phyloP scores from a whole-genome alignment of 37 sponge, comb jelly and placozoan species.

The Ephydatia muelleri region DNA sequence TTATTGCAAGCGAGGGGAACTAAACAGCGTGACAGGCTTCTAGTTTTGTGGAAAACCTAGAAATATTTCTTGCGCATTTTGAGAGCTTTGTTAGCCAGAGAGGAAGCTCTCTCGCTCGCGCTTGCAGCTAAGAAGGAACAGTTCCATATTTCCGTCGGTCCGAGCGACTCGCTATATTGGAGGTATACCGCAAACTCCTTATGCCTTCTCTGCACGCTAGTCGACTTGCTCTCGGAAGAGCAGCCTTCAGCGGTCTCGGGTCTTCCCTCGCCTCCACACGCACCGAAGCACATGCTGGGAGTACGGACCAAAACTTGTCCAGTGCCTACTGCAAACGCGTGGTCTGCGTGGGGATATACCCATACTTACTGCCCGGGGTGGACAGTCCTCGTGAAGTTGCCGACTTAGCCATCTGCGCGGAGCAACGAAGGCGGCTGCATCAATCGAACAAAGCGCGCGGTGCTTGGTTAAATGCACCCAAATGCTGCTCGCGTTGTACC shows the following conservation, averaged over 20 bases:
- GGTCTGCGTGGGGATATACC: slow-evolving; percentile 66
- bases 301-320: too few relatives aligned
- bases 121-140: too few relatives aligned
- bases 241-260: too few relatives aligned
- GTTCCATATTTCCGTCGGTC: too few relatives aligned
- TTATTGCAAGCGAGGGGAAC: slow-evolving; percentile 2
- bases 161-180: slow-evolving; percentile 2
- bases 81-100: too few relatives aligned
- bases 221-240: too few relatives aligned
- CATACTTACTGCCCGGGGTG: slow-evolving; percentile 63
- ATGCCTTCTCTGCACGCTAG: slow-evolving; percentile 7
- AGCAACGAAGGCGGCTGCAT: background rate
- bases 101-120: too few relatives aligned
- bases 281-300: slow-evolving; percentile 59
- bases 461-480: slow-evolving; percentile 2
- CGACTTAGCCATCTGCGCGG: slow-evolving; percentile 9
- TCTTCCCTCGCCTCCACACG: background rate
- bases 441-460: background rate
- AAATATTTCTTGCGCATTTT: too few relatives aligned
- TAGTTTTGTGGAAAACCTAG: too few relatives aligned
- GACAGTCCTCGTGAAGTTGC: slow-evolving; percentile 40
- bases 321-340: slow-evolving; percentile 52
- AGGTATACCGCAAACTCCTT: slow-evolving; percentile 13
- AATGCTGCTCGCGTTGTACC: slow-evolving; percentile 1
- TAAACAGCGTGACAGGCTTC: too few relatives aligned